Conservation (phyloP, 2,888 invertebrate species). For the Listrodromus nycthemerus region DNA sequence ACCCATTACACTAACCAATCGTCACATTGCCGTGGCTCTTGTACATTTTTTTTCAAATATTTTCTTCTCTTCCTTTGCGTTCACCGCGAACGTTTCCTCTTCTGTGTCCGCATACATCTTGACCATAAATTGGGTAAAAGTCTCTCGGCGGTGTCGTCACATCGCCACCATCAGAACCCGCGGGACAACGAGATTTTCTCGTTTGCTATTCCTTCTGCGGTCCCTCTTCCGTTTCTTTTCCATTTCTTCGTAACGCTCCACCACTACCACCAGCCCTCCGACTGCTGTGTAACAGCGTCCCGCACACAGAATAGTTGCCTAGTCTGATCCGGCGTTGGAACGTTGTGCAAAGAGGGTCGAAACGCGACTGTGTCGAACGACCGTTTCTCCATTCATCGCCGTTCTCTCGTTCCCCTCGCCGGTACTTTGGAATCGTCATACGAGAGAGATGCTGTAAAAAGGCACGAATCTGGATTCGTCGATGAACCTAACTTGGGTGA, state of each 20-base stretch:
- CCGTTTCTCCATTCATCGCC: constrained; percentile 16
- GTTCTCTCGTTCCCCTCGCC: not conserved
- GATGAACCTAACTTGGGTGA: not conserved
- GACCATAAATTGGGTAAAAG: constrained; percentile 60
- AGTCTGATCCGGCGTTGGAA: constrained; percentile 45
- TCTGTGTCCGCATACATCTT: constrained; percentile 30
- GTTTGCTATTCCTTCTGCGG: constrained; percentile 41
- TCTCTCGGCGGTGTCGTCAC: constrained; percentile 42
- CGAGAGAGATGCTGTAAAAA: not conserved
- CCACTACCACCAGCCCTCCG: constrained; percentile 16
- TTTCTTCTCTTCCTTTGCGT: not conserved
- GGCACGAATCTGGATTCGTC: constrained; percentile 27
- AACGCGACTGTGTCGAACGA: constrained; percentile 27
- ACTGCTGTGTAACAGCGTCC: constrained; percentile 27
- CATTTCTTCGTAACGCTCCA: constrained; percentile 35
- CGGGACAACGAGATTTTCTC: constrained; percentile 56
- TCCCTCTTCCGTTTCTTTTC: constrained; percentile 16
- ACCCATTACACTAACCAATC: not conserved
- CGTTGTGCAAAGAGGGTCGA: constrained; percentile 7
- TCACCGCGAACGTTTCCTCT: constrained; percentile 5
- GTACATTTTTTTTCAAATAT: not conserved
- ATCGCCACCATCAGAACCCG: constrained; percentile 37
- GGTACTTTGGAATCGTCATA: not conserved
- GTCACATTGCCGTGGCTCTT: not conserved
- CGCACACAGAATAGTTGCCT: constrained; percentile 34